phyloP scores from a whole-genome alignment of 2,888 invertebrate species.

The Tinea trinotella region DNA sequence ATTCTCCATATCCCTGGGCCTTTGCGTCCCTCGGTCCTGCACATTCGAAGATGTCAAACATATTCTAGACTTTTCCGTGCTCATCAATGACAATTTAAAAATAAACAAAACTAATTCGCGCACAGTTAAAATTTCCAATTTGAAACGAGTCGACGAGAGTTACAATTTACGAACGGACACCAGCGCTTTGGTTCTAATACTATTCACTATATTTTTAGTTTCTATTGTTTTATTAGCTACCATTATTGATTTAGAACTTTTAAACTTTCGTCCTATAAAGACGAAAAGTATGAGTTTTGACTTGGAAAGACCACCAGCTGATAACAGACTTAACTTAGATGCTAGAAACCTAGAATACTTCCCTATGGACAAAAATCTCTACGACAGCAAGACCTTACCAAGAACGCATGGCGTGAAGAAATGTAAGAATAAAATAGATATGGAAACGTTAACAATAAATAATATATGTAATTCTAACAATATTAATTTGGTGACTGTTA shows the following conservation, averaged over 20 bases:
- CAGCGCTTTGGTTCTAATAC: conserved; percentile 41
- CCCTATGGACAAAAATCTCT: conserved; percentile 3
- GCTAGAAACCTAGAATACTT: conserved; percentile 19
- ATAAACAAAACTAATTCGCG: conserved; percentile 48
- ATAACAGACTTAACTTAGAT: conserved; percentile 21
- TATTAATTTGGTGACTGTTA: conserved; percentile 41
- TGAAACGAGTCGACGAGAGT: conserved; percentile 37
- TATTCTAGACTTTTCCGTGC: conserved; percentile 60
- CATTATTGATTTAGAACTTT: conserved; percentile 48
- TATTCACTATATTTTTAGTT: conserved; percentile 37
- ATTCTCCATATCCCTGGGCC: conserved; percentile 46
- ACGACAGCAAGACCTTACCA: not conserved
- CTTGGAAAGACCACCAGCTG: conserved; percentile 40
- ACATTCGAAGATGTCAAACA: conserved; percentile 48
- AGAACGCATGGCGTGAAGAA: conserved; percentile 27
- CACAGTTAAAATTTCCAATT: conserved; percentile 36
- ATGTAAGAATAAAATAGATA: conserved; percentile 27
- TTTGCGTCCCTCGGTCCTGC: conserved; percentile 66
- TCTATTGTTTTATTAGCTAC: conserved; percentile 53
- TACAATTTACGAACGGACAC: conserved; percentile 42
- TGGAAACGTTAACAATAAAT: conserved; percentile 30
- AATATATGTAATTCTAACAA: conserved; percentile 36
- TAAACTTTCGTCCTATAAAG: conserved; percentile 36
- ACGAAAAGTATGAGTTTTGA: conserved; percentile 48
- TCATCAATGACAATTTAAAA: conserved; percentile 53